Evolutionary conservation across 2,113 vertebrate species (phyloP), one percentile per base, ranked within the genome.

Genomic region (Silurus meridionalis): DNA sequence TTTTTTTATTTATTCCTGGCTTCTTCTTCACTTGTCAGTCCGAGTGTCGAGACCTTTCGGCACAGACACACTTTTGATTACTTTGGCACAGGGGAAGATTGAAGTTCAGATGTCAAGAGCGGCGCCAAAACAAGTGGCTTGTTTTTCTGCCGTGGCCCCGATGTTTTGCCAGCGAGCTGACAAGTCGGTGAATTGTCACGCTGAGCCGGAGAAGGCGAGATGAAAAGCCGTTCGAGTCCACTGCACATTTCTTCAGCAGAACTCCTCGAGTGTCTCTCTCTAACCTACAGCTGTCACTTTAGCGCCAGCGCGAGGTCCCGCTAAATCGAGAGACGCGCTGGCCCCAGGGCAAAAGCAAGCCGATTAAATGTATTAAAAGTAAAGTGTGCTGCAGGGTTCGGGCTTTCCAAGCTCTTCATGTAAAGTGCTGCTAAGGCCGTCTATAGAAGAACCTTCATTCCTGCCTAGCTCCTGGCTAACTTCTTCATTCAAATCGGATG

Each of bases 51-150:
- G 66, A 61, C 66, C 67, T 75, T 85, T 64, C 69, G 88, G 88
- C 77, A 78, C 58, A 11, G 82, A 82, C 37, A 17, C 80, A 58
- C 55, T 84, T 87, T 89, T 85, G 81, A 87, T 88, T 89, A 69
- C 83, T 85, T 87, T 86, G 81, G 85, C 80, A 52, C 63, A 67
- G 37, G 37, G 79, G 53, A 82, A 53, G 83, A 78, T 86, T 87
- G 87, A 81, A 87, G 87, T 88, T 91, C 88, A 90, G 85, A 88
- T 88, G 90, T 90, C 85, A 88, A 88, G 85, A 89, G 80, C 28
- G 50, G 67, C 79, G 77, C 77, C 69, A 83, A 86, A 85, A 89
- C 72, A 84, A 80, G 80, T 83, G 83, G 58, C 86, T 89, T 89
- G 87, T 88, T 89, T 89, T 89, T 85, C 80, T 74, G 25, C 80